Conservation (phyloP, 2,113 vertebrate species). For the Narcine bancroftii region DNA sequence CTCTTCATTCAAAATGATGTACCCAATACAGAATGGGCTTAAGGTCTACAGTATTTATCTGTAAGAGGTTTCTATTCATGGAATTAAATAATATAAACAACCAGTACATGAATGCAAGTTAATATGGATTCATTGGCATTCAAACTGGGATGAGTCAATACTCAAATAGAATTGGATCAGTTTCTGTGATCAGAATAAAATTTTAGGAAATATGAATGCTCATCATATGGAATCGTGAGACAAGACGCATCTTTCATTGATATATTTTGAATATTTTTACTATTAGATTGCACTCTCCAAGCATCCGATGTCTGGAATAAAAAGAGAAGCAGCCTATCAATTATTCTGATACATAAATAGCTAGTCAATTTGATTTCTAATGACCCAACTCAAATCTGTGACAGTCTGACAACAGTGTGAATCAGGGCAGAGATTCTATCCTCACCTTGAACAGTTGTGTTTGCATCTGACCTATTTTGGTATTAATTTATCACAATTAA, state of each 20-base stretch:
- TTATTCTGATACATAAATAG: neutral
- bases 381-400: neutral
- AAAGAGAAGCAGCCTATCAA: neutral
- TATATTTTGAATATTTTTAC: neutral
- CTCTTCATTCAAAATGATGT: neutral
- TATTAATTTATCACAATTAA: neutral
- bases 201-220: neutral
- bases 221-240: neutral
- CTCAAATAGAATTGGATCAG: neutral
- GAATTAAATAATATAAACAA: neutral
- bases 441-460: neutral
- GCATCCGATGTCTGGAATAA: no score
- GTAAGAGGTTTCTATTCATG: no score
- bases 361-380: neutral
- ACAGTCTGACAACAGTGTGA: neutral
- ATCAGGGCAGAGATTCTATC: neutral
- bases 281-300: neutral
- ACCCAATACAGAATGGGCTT: neutral
- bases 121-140: constrained; percentile 1
- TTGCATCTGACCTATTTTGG: neutral
- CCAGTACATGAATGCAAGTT: neutral
- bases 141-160: neutral
- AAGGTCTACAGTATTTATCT: neutral
- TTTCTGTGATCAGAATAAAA: neutral
- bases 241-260: neutral